Evolutionary conservation across 2,797 vertebrate genomes (phyloP).

Genomic region (Buceros bicornis): DNA sequence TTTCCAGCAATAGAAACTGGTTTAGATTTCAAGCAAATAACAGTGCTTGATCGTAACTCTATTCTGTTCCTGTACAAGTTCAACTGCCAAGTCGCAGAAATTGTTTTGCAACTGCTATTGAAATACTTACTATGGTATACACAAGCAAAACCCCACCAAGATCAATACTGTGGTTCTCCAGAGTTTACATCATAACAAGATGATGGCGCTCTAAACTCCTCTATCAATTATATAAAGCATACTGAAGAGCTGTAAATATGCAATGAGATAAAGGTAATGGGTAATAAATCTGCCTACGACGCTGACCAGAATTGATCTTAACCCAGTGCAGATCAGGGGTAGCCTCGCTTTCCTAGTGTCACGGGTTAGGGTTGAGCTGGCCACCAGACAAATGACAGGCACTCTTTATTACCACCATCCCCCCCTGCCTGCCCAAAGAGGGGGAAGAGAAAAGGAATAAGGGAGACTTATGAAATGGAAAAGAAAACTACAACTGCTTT

Average conservation of each 20-base stretch:
- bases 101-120: not conserved
- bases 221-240: not conserved
- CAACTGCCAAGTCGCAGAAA: not conserved
- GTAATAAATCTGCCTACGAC: not conserved
- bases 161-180: not conserved
- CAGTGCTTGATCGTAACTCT: not conserved
- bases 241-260: not conserved
- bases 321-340: not conserved
- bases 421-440: too few species aligned
- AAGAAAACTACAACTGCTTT: too few species aligned
- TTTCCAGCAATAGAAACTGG: not conserved
- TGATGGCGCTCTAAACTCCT: not conserved
- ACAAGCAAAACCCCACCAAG: not conserved
- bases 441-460: too few species aligned
- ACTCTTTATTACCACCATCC: too few species aligned
- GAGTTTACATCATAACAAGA: not conserved
- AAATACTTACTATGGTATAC: not conserved
- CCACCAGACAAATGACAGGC: too few species aligned
- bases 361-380: too few species aligned
- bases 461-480: too few species aligned
- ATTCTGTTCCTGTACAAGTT: not conserved
- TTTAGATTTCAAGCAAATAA: not conserved
- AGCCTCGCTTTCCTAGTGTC: not conserved
- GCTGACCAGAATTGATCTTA: not conserved
- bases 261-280: not conserved